phyloP scores from a whole-genome alignment of 2,797 vertebrate genomes.

The Microctenopoma steveboyesi region DNA sequence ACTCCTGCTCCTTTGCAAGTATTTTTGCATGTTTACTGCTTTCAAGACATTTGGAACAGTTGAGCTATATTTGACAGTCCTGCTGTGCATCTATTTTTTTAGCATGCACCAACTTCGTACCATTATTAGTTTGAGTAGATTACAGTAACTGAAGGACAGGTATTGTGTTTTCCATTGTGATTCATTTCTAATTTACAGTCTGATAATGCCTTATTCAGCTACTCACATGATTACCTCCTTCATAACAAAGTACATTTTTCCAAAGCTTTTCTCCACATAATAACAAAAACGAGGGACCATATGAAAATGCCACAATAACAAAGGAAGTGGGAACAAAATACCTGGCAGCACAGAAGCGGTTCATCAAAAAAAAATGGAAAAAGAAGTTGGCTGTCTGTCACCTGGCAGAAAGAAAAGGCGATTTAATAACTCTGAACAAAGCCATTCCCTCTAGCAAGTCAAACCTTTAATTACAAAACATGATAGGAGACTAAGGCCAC shows the following conservation, averaged over 20 bases:
- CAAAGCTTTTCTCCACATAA: constrained; percentile 56
- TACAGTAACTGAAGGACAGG: constrained; percentile 25
- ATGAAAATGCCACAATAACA: constrained; percentile 66
- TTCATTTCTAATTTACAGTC: constrained; percentile 49
- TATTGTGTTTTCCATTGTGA: constrained; percentile 43
- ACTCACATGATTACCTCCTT: constrained; percentile 59
- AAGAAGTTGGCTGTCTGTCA: constrained; percentile 63
- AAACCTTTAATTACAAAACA: constrained; percentile 81
- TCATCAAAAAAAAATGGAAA: constrained; percentile 44
- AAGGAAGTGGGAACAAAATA: constrained; percentile 55
- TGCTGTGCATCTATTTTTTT: constrained; percentile 3
- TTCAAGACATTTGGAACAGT: no score
- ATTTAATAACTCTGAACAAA: constrained; percentile 78
- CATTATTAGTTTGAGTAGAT: constrained; percentile 37
- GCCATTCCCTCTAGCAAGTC: constrained; percentile 62
- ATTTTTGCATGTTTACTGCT: background rate
- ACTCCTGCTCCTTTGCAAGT: background rate
- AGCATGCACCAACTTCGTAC: background rate
- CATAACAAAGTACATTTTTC: constrained; percentile 54
- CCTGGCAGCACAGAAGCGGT: constrained; percentile 49
- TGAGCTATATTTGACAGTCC: constrained; percentile 18
- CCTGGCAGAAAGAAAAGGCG: constrained; percentile 59
- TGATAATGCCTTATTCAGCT: constrained; percentile 45
- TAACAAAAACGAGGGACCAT: constrained; percentile 54
- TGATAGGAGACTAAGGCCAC: constrained; percentile 61